Base-by-base conservation (phyloP, 2,888 invertebrate species). In the Drosophila yooni region DNA sequence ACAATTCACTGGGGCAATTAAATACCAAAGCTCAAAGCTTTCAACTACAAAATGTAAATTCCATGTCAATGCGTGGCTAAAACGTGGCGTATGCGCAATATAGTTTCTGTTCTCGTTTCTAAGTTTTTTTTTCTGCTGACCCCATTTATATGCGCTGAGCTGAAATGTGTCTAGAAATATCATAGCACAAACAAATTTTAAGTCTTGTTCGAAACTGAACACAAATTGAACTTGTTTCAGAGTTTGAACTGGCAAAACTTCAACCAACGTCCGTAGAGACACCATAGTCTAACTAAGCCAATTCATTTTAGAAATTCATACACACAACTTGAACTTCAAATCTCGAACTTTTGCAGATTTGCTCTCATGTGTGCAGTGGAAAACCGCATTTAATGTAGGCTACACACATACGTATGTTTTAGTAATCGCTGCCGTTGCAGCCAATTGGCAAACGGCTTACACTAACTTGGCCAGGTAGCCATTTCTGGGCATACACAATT, bases 311-410 rank as follows among this genome's bases (percentile, higher is more conserved):
- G 43, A 69, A 50, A 56, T 58, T 36, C 53, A 52, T 61, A 70
- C 67, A 66, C 64, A 62, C 58, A 77, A 81, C 79, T 84, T 76
- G 71, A 69, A 81, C 81, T 88, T 60, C 43, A 80, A 84, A 87
- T 87, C 70, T 70, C 77, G 74, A 83, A 84, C 73, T 80, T 76
- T 76, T 82, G 74, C 77, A 68, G 75, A 61, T 83, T 74, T 69
- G 72, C 71, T 82, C 81, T 80, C 48, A 31, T 53, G 40, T 58
- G 27, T 38, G 27, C 15, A 21, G 46, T 38, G 10, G 13, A 34
- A 25, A 25, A 15, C 29, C 21, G n/a, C 69, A 38, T 58, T 64
- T 38, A 36, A 57, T 62, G 27, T 76, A 62, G 52, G 40, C 56
- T 56, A 62, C 67, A 61, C 70, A 53, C 51, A 58, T 59, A 56